Percentiles rank a stretch among this genome's conserved stretches.
phyloP scores from a whole-genome alignment of 2,888 invertebrate species.

The Lamellibrachia columna region DNA sequence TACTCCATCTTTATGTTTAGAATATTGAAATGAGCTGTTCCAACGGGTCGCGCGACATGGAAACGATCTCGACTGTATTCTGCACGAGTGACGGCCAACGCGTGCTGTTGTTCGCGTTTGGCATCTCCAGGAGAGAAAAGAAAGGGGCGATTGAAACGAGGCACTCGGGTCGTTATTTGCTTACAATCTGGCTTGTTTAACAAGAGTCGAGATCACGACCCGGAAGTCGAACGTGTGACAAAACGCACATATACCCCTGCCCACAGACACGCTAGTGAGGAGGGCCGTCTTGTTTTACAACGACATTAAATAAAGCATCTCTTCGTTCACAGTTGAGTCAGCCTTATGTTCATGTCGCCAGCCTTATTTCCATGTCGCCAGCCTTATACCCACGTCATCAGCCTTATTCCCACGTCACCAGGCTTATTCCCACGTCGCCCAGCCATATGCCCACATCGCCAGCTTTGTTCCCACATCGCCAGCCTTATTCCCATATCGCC shows the following conservation, averaged over 20 bases:
- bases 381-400: background rate
- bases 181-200: background rate
- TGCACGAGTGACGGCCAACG: background rate
- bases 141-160: background rate
- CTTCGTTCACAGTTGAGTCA: too few species aligned
- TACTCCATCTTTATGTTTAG: background rate
- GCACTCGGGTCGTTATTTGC: background rate
- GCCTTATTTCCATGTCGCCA: background rate
- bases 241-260: background rate
- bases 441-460: background rate
- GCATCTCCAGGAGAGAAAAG: background rate
- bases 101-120: background rate
- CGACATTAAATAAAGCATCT: too few species aligned
- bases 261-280: too few species aligned
- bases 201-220: background rate
- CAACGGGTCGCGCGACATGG: background rate
- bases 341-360: background rate
- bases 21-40: constrained; percentile 13
- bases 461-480: background rate
- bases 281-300: too few species aligned
- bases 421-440: background rate
- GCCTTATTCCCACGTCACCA: background rate
- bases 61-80: background rate
- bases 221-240: background rate
- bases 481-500: background rate